phyloP scores from a whole-genome alignment of 2,113 vertebrate genomes.

The Percina caprodes region DNA sequence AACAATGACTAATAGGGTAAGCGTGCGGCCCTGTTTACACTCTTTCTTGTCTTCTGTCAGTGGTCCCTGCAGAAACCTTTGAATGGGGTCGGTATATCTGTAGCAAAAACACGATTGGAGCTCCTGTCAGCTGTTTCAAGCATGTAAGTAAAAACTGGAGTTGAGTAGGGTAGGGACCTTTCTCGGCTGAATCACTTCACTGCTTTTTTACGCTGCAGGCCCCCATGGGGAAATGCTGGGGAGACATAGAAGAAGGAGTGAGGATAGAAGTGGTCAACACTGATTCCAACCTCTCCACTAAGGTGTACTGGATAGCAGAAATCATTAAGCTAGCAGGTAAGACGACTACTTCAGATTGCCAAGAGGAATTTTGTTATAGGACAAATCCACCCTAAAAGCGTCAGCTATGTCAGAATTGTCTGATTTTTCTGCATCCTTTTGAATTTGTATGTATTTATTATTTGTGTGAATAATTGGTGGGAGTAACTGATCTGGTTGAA shows the following conservation, averaged over 20 bases:
- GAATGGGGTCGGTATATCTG: constrained; percentile 97
- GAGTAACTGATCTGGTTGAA: not conserved
- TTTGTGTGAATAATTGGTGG: not conserved
- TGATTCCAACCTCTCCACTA: constrained; percentile 91
- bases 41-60: constrained; percentile 55
- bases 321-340: constrained; percentile 95
- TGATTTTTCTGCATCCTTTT: not conserved
- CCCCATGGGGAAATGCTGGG: constrained; percentile 95
- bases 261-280: constrained; percentile 95
- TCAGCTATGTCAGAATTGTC: not conserved
- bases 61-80: constrained; percentile 88
- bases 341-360: not conserved
- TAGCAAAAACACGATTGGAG: constrained; percentile 95
- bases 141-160: constrained; percentile 86
- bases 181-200: not conserved
- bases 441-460: not conserved
- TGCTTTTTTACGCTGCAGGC: constrained; percentile 81
- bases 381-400: not conserved
- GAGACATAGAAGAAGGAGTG: constrained; percentile 92
- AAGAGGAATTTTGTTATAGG: not conserved
- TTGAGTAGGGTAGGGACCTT: not conserved
- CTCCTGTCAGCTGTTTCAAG: constrained; percentile 97
- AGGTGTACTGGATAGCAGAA: constrained; percentile 98
- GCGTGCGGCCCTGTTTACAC: not conserved
- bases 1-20: not conserved